phyloP scores from a whole-genome alignment of 1,140 invertebrate species.

The Metopolophium dirhodum region DNA sequence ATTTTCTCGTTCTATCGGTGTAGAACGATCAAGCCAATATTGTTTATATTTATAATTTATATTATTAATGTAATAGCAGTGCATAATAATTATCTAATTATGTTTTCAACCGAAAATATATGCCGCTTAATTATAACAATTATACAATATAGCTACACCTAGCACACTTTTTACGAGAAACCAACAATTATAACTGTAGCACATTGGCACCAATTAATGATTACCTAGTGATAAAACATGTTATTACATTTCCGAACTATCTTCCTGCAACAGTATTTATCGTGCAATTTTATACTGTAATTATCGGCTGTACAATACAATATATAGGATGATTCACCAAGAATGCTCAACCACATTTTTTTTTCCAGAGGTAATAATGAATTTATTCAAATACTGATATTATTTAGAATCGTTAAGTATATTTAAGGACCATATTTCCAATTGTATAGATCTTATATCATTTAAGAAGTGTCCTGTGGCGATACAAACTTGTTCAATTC shows the following conservation, averaged over 20 bases:
- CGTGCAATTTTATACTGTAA: neutral
- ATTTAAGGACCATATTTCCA: neutral
- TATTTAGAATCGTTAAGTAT: neutral
- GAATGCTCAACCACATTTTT: neutral
- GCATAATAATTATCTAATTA: conserved; percentile 2
- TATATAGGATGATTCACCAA: neutral
- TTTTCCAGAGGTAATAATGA: neutral
- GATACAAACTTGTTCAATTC: neutral
- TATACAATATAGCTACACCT: neutral
- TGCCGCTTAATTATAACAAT: neutral
- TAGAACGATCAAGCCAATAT: neutral
- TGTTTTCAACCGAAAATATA: neutral
- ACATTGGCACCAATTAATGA: neutral
- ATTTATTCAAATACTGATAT: neutral
- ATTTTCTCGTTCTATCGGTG: neutral
- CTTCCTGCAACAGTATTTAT: neutral
- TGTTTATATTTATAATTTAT: neutral
- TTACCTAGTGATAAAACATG: neutral
- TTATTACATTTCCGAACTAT: neutral
- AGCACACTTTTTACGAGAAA: neutral
- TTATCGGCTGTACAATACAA: neutral
- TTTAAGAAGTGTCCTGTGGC: neutral
- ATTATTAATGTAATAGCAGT: neutral
- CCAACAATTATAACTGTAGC: neutral
- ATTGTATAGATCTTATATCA: too few relatives aligned